These are phyloP conservation scores for Proisotoma minuta DNA, from an alignment of 2,888 invertebrate genomes.

Conservation along the genomic window DNA sequence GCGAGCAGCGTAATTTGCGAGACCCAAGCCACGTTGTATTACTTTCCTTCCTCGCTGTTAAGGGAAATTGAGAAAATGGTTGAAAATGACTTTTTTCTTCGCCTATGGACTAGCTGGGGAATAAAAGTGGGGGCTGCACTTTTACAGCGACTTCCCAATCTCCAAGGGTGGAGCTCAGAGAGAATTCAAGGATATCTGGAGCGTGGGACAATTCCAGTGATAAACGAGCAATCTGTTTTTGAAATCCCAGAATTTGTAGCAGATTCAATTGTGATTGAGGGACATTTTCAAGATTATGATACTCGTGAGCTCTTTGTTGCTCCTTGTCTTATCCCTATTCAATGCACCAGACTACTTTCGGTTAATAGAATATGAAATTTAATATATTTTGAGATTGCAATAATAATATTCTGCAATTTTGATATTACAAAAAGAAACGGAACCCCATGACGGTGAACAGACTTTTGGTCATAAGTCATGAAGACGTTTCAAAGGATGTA, in stretches of 20 bases:
- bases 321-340: slow-evolving; percentile 59
- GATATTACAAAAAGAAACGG: slow-evolving; percentile 21
- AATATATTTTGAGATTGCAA: neutral
- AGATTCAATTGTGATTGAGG: slow-evolving; percentile 59
- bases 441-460: slow-evolving; percentile 28
- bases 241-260: slow-evolving; percentile 57
- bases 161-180: slow-evolving; percentile 55
- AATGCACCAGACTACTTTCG: slow-evolving; percentile 41
- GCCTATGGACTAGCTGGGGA: slow-evolving; percentile 61
- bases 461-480: slow-evolving; percentile 34
- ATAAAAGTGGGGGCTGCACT: slow-evolving; percentile 57
- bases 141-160: slow-evolving; percentile 55
- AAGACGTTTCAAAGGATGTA: slow-evolving; percentile 22
- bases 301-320: slow-evolving; percentile 57
- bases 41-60: slow-evolving; percentile 39
- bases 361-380: neutral
- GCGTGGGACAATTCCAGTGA: slow-evolving; percentile 57
- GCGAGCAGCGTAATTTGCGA: slow-evolving; percentile 60
- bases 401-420: slow-evolving; percentile 6
- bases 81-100: slow-evolving; percentile 56
- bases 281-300: slow-evolving; percentile 57
- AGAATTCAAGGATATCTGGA: slow-evolving; percentile 58
- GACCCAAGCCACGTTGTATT: slow-evolving; percentile 56
- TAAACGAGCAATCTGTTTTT: slow-evolving; percentile 56
- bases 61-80: slow-evolving; percentile 48